Conservation (phyloP, 2,888 invertebrate genomes). For the Dioctria rufipes region DNA sequence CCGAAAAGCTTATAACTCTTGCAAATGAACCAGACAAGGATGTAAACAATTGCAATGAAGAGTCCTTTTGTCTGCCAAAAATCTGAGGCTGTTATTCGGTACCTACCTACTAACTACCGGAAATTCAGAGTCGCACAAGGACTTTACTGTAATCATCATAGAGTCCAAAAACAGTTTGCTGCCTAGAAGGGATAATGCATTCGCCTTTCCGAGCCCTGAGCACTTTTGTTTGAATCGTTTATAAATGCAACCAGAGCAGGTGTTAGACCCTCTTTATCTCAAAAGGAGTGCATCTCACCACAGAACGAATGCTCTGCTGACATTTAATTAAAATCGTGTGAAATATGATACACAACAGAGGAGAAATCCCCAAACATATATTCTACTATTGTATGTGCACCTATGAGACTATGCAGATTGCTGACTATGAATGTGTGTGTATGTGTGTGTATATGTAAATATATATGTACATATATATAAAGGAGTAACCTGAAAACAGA, state of each 20-base stretch:
- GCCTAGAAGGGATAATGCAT: conserved; percentile 41
- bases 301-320: conserved; percentile 39
- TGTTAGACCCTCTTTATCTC: conserved; percentile 43
- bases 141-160: neutral
- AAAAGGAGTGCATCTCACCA: conserved; percentile 34
- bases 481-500: conserved; percentile 5
- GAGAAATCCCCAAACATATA: conserved; percentile 12
- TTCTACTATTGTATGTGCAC: neutral
- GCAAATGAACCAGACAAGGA: conserved; percentile 26
- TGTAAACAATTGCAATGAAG: conserved; percentile 33
- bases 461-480: too few species aligned
- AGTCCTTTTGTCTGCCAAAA: conserved; percentile 29
- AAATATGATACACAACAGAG: conserved; percentile 42
- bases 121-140: conserved; percentile 13
- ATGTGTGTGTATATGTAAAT: too few species aligned
- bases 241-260: conserved; percentile 39
- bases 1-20: conserved; percentile 20
- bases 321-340: conserved; percentile 48
- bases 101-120: conserved; percentile 40
- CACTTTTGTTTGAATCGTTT: conserved; percentile 5
- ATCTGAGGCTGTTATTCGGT: neutral
- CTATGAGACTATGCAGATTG: conserved; percentile 6
- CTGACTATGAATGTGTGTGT: too few species aligned
- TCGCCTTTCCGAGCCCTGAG: conserved; percentile 26
- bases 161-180: conserved; percentile 23